Percentiles rank a stretch among this genome's conserved stretches.
Evolutionary conservation across 2,113 vertebrate genomes (phyloP).

Genomic region (Cyrtonyx montezumae): DNA sequence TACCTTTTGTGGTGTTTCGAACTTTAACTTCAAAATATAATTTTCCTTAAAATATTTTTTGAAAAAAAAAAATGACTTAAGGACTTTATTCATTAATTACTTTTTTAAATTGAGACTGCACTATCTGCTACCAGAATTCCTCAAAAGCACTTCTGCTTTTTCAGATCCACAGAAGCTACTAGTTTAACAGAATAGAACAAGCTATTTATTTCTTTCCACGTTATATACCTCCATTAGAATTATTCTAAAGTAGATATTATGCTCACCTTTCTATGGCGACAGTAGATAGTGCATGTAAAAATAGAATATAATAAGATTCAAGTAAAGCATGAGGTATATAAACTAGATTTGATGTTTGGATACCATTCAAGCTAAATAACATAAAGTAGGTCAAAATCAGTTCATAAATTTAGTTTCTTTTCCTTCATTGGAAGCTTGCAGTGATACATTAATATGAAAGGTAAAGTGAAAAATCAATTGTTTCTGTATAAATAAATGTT

Average conservation of each 20-base stretch:
- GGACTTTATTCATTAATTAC: background rate
- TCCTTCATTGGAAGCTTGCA: background rate
- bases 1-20: background rate
- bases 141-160: background rate
- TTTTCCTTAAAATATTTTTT: background rate
- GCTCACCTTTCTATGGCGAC: background rate
- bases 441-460: background rate
- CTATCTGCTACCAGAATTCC: background rate
- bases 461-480: background rate
- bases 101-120: background rate
- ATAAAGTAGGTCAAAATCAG: background rate
- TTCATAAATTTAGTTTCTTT: background rate
- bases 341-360: background rate
- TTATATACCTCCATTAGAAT: background rate
- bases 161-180: background rate
- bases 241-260: no score
- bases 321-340: background rate
- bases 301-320: background rate
- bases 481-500: background rate
- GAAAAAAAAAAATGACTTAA: background rate
- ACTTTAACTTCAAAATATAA: background rate
- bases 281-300: background rate
- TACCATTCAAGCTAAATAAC: background rate
- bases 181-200: background rate
- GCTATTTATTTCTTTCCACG: accelerated